Conservation (phyloP, 2,888 invertebrate genomes). For the Lasius platythorax region DNA sequence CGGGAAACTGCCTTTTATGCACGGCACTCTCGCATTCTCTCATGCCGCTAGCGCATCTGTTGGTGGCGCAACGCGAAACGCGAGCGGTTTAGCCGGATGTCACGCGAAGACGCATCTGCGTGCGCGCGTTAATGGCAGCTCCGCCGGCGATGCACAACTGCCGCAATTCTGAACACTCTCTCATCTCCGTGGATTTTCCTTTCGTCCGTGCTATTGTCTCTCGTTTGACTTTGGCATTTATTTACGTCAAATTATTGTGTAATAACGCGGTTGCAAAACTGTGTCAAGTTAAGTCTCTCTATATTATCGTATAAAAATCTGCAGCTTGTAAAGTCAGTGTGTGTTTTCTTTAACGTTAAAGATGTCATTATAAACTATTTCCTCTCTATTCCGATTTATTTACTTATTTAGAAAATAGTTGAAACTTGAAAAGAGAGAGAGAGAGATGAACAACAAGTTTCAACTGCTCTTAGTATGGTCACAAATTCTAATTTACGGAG, state of each 20-base stretch:
- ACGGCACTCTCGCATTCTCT: slow-evolving; percentile 34
- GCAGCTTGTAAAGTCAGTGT: neutral
- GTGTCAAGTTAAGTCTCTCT: neutral
- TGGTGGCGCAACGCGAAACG: slow-evolving; percentile 9
- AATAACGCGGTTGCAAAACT: neutral
- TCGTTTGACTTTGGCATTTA: slow-evolving; percentile 15
- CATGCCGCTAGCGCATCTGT: neutral
- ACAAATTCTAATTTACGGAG: neutral
- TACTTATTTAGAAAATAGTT: neutral
- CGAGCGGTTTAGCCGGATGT: slow-evolving; percentile 44
- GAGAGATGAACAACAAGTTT: neutral
- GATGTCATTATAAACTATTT: neutral
- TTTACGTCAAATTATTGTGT: neutral
- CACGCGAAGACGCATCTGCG: slow-evolving; percentile 45
- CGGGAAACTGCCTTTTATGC: slow-evolving; percentile 41
- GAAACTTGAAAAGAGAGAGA: neutral
- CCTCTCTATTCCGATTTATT: neutral
- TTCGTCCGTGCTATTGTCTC: slow-evolving; percentile 20
- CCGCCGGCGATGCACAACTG: slow-evolving; percentile 14
- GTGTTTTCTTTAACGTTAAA: neutral
- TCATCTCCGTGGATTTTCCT: slow-evolving; percentile 21
- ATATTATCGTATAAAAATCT: neutral
- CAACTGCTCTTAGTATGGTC: neutral
- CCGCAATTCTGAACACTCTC: slow-evolving; percentile 22
- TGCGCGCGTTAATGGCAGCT: slow-evolving; percentile 42